Evolutionary conservation across 2,113 vertebrate genomes (phyloP).

Genomic region (Tachycineta bicolor): DNA sequence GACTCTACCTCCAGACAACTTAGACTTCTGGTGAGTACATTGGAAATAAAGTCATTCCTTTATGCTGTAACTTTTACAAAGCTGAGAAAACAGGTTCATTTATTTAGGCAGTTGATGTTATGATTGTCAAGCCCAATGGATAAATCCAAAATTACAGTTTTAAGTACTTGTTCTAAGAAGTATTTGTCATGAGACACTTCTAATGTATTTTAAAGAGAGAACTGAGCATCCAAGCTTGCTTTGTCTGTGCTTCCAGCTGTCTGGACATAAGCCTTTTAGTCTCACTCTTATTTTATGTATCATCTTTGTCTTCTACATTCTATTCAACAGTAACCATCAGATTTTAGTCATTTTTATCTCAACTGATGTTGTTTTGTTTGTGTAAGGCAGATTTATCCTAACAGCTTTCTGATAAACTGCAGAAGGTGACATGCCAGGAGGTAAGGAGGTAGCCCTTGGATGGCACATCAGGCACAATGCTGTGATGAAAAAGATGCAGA

Average conservation of each 20-base stretch:
- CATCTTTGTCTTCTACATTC: not conserved
- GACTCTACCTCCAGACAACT: constrained; percentile 82
- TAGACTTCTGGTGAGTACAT: constrained; percentile 92
- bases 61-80: not conserved
- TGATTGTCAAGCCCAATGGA: not conserved
- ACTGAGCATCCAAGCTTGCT: not conserved
- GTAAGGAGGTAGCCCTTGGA: not conserved
- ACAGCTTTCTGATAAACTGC: not conserved
- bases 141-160: not conserved
- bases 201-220: not conserved
- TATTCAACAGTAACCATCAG: not conserved
- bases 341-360: not conserved
- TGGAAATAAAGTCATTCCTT: not conserved
- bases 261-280: not conserved
- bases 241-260: not conserved
- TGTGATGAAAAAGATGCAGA: not conserved
- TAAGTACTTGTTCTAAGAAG: not conserved
- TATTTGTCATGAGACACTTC: not conserved
- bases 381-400: not conserved
- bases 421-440: accelerated
- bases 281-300: not conserved
- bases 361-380: not conserved
- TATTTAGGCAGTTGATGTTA: not conserved
- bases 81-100: not conserved
- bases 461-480: not conserved